Base-by-base conservation (phyloP, 2,113 vertebrate genomes). In the Tenrec ecaudatus region DNA sequence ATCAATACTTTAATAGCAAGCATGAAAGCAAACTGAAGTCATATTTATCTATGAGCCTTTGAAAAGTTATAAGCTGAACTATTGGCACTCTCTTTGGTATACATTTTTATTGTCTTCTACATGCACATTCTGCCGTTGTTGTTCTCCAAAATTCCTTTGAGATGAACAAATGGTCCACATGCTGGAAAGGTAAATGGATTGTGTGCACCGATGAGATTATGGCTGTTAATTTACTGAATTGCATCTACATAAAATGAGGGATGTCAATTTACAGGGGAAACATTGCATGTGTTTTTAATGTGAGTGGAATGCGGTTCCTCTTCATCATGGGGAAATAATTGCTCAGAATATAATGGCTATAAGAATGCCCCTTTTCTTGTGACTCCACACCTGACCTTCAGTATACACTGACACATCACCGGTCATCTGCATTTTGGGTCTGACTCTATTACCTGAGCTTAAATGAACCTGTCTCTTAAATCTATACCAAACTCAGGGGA, bases 381-480 rank as follows among this genome's bases (percentile, higher is more conserved):
- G 27, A 80, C 10, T 29, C 36, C 57, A 31, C 2, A 25, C 80
- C 60, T 69, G 86, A 23, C 76, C 53, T 92, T 93, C 43, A 57
- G 10, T n/a, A 87, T 69, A 66, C 87, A 80, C 9, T 53, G 5
- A 53, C n/a, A 53, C 23, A 1, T 4, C 36, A 60, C 62, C 40
- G 20, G 27, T 82, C 16, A 10, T 71, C 12, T 36, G 2, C 1
- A 77, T 10, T 31, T 38, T 73, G 90, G 68, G 17, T 14, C 68
- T 88, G 71, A 31, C 10, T 38, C 22, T 89, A 73, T 83, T 29
- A 73, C 20, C 57, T 92, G 86, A 81, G 82, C 77, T 91, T 86
- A 94, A 95, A 69, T 43, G 91, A 89, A 94, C 77, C 20, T 78
- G 15, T 62, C 76, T 93, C 83, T 78, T 86, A 83, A 90, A 95